A percentile compares a stretch with the other conserved stretches of the same genome.
phyloP scores from a whole-genome alignment of 2,797 vertebrate genomes.

The Menidia menidia region DNA sequence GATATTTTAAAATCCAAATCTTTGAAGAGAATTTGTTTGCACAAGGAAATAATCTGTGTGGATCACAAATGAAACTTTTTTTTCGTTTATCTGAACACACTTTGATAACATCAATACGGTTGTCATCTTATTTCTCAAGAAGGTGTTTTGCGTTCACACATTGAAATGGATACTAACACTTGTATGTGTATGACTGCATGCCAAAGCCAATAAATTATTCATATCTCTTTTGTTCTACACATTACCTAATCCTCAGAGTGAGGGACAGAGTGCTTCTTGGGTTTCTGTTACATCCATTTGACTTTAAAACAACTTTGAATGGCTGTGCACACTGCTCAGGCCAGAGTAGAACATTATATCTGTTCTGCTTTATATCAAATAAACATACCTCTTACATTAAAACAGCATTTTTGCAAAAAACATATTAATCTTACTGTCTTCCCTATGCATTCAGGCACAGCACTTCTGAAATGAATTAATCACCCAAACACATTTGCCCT shows the following conservation, averaged over 20 bases:
- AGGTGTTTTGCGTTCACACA: slow-evolving; percentile 55
- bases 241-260: slow-evolving; percentile 77
- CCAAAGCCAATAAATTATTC: slow-evolving; percentile 81
- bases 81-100: neutral
- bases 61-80: neutral
- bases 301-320: slow-evolving; percentile 85
- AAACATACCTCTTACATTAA: slow-evolving; percentile 65
- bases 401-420: slow-evolving; percentile 44
- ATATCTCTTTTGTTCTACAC: slow-evolving; percentile 82
- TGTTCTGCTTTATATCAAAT: slow-evolving; percentile 50
- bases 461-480: slow-evolving; percentile 72
- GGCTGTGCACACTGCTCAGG: slow-evolving; percentile 1
- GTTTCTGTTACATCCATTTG: slow-evolving; percentile 83
- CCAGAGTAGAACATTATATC: slow-evolving; percentile 55
- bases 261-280: slow-evolving; percentile 71
- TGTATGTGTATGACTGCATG: slow-evolving; percentile 71
- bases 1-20: neutral
- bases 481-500: slow-evolving; percentile 47
- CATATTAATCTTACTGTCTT: slow-evolving; percentile 67
- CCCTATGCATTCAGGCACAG: slow-evolving; percentile 52
- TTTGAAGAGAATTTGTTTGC: neutral
- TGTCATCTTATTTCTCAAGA: slow-evolving; percentile 24
- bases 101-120: slow-evolving; percentile 16
- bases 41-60: neutral
- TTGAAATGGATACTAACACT: slow-evolving; percentile 68